phyloP scores from a whole-genome alignment of 2,888 invertebrate species.

The Gibbula magus region DNA sequence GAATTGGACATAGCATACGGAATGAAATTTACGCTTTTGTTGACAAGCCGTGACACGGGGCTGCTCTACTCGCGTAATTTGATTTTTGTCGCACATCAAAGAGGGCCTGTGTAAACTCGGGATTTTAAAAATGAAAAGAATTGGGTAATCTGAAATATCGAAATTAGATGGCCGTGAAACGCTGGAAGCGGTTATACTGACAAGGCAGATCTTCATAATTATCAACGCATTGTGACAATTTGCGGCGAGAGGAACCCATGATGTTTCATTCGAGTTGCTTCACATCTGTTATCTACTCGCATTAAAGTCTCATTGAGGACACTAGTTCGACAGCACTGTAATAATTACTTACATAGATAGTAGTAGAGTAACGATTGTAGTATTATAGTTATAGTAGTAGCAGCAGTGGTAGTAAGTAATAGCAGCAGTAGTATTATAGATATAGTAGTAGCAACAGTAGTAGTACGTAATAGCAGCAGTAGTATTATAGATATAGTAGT shows the following conservation, averaged over 20 bases:
- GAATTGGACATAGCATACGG: conserved; percentile 14
- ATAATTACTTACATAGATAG: background rate
- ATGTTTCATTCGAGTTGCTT: no score
- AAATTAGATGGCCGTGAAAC: background rate
- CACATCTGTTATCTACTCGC: no score
- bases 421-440: no score
- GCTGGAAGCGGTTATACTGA: background rate
- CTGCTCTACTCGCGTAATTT: background rate
- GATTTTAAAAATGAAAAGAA: no score
- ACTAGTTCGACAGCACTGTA: no score
- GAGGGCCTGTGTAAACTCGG: background rate
- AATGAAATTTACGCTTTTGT: conserved; percentile 9
- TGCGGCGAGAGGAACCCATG: no score
- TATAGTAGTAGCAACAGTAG: background rate
- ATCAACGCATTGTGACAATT: no score
- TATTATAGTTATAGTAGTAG: background rate
- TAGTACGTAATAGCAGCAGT: no score
- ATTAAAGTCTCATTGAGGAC: no score
- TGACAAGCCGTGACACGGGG: background rate
- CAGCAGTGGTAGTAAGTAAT: background rate
- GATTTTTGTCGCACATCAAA: conserved; percentile 8
- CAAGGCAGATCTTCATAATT: no score
- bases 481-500: background rate
- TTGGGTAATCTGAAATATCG: background rate
- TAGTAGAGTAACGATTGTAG: background rate